Evolutionary conservation across 2,888 invertebrate species (phyloP).

Genomic region (Drosophila falleni): DNA sequence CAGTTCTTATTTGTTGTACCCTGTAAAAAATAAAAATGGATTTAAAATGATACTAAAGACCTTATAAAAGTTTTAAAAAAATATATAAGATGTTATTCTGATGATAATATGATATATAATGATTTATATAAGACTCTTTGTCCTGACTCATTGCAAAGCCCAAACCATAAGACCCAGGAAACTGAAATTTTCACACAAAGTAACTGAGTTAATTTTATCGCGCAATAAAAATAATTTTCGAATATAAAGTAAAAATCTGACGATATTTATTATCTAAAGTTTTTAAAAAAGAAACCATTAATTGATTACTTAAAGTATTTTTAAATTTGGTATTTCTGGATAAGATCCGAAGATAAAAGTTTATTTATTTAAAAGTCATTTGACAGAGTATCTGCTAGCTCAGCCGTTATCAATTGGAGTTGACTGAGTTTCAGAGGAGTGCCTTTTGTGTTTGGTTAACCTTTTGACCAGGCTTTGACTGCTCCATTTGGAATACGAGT

Average conservation of each 20-base stretch:
- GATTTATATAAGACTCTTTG: no score
- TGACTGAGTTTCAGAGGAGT: constrained; percentile 46
- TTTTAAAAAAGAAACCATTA: no score
- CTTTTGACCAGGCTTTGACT: constrained; percentile 76
- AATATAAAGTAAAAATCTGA: no score
- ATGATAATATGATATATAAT: not conserved
- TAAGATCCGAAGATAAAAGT: no score
- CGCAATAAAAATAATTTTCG: no score
- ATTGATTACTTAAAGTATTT: no score
- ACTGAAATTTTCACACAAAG: no score
- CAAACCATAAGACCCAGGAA: no score
- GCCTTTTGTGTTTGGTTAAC: constrained; percentile 62
- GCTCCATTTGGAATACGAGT: constrained; percentile 56
- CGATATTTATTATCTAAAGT: no score
- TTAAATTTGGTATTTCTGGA: no score
- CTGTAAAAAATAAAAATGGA: constrained; percentile 8
- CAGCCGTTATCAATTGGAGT: not conserved
- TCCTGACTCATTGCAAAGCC: no score
- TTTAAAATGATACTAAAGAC: not conserved
- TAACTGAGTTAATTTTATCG: no score
- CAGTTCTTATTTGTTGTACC: constrained; percentile 38
- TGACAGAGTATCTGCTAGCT: constrained; percentile 20
- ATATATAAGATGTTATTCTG: not conserved
- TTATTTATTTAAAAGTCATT: not conserved
- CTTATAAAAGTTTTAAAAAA: not conserved